These are phyloP conservation scores for Lepus townsendii DNA, from an alignment of 2,797 vertebrate species.

Conservation along the genomic window DNA sequence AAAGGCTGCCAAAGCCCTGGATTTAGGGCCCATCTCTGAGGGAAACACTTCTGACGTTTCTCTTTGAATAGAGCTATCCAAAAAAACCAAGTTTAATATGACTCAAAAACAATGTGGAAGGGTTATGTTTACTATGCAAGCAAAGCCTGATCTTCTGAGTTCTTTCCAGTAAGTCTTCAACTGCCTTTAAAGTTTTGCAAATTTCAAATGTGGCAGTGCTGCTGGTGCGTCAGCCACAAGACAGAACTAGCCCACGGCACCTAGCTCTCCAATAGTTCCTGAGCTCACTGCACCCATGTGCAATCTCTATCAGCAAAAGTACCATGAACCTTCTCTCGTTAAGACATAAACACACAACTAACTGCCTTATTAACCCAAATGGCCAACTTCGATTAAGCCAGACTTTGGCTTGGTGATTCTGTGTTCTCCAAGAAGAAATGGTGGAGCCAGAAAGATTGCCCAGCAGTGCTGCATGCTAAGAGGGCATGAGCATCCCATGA, in stretches of 20 bases:
- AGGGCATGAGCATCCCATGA: not conserved
- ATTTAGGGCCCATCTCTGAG: not conserved
- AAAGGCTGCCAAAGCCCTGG: not conserved
- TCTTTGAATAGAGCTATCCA: not conserved
- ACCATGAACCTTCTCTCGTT: not conserved
- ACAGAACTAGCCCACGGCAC: not conserved
- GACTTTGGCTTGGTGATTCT: not conserved
- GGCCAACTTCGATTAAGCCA: not conserved
- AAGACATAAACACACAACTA: not conserved
- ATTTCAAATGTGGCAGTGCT: not conserved
- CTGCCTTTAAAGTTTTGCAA: not conserved
- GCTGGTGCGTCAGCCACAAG: not conserved
- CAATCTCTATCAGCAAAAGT: not conserved
- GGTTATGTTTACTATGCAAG: not conserved
- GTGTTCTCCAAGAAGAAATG: not conserved
- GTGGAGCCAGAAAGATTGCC: not conserved
- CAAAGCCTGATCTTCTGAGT: not conserved
- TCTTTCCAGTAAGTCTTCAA: constrained; percentile 28
- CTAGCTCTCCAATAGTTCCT: not conserved
- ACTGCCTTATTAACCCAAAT: not conserved
- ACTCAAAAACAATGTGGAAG: constrained; percentile 23
- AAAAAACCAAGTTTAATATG: not conserved
- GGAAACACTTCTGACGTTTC: not conserved
- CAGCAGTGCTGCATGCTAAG: not conserved
- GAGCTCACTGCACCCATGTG: not conserved